Conservation (phyloP, 2,797 vertebrate species). For the Melopsittacus undulatus region DNA sequence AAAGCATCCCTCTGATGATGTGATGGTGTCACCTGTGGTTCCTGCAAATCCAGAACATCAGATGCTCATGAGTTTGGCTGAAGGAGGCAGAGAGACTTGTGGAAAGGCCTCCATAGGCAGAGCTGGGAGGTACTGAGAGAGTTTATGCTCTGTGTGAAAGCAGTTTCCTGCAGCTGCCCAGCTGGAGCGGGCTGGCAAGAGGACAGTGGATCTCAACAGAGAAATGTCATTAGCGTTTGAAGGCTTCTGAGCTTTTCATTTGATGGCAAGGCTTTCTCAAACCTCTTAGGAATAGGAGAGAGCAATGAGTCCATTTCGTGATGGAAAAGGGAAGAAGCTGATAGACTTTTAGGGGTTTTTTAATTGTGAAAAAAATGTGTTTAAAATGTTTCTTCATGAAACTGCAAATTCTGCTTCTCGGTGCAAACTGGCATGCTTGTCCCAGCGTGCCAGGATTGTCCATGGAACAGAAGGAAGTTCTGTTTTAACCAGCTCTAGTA, state of each 20-base stretch:
- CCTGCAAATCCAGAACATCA: too few species aligned
- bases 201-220: too few species aligned
- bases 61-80: too few species aligned
- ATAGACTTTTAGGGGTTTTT: neutral
- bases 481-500: neutral
- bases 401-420: neutral
- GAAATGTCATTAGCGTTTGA: too few species aligned
- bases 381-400: neutral
- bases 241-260: neutral
- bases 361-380: neutral
- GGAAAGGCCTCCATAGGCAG: too few species aligned
- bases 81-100: too few species aligned
- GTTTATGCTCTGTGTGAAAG: too few species aligned
- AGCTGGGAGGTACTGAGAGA: too few species aligned
- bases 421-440: neutral
- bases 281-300: neutral
- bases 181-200: too few species aligned
- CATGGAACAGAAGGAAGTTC: neutral
- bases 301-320: neutral
- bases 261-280: neutral
- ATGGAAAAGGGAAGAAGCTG: neutral
- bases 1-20: too few species aligned
- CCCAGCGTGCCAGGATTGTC: neutral
- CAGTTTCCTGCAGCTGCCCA: too few species aligned
- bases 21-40: too few species aligned